A percentile compares a stretch with the other conserved stretches of the same genome.
Conservation (phyloP, 1,140 invertebrate species). For the Drosophila albomicans region DNA sequence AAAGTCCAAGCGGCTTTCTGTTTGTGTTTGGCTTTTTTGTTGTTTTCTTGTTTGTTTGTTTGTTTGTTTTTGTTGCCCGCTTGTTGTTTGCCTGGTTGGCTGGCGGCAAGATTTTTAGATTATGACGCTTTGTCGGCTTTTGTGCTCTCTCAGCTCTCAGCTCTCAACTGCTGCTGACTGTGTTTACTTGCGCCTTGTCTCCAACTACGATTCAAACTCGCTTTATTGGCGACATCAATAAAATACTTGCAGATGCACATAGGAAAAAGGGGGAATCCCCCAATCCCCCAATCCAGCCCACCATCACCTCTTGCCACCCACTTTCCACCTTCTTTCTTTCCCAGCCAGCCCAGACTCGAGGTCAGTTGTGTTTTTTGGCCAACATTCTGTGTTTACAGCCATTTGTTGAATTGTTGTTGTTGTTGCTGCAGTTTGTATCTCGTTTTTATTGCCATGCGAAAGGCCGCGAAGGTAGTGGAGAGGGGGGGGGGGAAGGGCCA, state of each 20-base stretch:
- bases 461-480: neutral
- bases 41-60: conserved; percentile 24
- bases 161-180: conserved; percentile 4
- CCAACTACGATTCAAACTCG: conserved; percentile 11
- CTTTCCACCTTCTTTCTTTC: too few species aligned
- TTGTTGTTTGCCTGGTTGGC: conserved; percentile 27
- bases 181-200: conserved; percentile 54
- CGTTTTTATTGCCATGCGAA: conserved; percentile 76
- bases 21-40: conserved; percentile 7
- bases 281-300: neutral
- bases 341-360: conserved; percentile 18
- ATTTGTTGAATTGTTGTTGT: conserved; percentile 31
- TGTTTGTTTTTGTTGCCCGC: conserved; percentile 35
- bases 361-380: conserved; percentile 63
- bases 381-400: conserved; percentile 62
- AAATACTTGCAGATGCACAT: conserved; percentile 63
- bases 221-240: conserved; percentile 70
- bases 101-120: conserved; percentile 72
- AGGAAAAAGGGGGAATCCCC: conserved; percentile 6
- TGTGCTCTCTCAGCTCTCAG: conserved; percentile 17
- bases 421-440: conserved; percentile 44
- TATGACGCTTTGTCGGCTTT: conserved; percentile 64
- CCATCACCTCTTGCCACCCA: neutral
- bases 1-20: conserved; percentile 46
- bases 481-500: neutral